Evolutionary conservation across 2,113 vertebrate genomes (phyloP), one percentile per base, ranked within the genome.

Genomic region (Xerus inauris): DNA sequence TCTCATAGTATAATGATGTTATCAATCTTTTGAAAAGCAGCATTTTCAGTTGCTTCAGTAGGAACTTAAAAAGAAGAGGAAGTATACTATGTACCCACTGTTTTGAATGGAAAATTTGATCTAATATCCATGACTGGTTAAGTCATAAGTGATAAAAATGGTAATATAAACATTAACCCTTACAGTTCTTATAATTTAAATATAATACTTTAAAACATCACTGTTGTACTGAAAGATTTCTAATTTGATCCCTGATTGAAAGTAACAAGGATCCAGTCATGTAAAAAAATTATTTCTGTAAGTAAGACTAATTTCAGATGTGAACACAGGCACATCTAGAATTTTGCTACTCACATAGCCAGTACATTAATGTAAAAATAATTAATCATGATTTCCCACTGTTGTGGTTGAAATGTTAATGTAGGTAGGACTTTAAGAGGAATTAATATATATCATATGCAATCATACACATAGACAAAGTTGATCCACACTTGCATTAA

Each of bases 221-320:
- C 1, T 45, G 8, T 32, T 85, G 20, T 71, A 38, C 4, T 67
- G 93, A 65, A 89, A 83, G 7, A 91, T 19, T 81, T 90, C 59
- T 40, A 92, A 9, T 19, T 71, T 82, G 49, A 80, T 35, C 22
- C 28, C 35, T 80, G 3, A 67, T 47, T 80, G 49, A 85, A 97
- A 87, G 28, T 81, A 72, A 72, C 19, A 72, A 32, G 13, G 1
- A 1, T n/a, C 19, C 5, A 42, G 35, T 96, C 84, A 62, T 38
- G 11, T 81, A 64, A 76, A 94, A 51, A 32, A 35, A 67, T 59
- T 45, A 30, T 82, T 79, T 38, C 73, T 93, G 49, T 5, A 88
- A 93, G 72, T 65, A 83, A 81, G 32, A 77, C 72, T 85, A 45
- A 69, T 91, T 96, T 91, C 38, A 94, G 32, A 83, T 87, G 65